These are phyloP conservation scores for Cryptus armator DNA, from an alignment of 2,888 invertebrate genomes.

Conservation along the genomic window DNA sequence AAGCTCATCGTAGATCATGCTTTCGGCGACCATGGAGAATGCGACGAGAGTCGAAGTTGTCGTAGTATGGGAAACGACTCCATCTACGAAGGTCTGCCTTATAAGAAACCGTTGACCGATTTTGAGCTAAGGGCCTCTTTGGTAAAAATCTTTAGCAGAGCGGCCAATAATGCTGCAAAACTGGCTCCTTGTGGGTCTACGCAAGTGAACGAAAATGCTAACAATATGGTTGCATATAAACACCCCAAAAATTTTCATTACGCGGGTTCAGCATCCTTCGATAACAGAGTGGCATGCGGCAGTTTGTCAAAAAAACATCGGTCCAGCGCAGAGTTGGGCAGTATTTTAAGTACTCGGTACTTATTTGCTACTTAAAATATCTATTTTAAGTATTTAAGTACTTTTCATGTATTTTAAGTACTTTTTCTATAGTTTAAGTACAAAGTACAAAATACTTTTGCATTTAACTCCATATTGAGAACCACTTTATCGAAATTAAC, in stretches of 20 bases:
- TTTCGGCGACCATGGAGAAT: slow-evolving; percentile 15
- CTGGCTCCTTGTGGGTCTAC: slow-evolving; percentile 56
- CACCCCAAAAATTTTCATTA: slow-evolving; percentile 53
- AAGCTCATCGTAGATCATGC: slow-evolving; percentile 11
- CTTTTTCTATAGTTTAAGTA: no score
- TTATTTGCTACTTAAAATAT: no score
- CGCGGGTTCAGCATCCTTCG: slow-evolving; percentile 43
- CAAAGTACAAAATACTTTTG: no score
- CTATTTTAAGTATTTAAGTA: no score
- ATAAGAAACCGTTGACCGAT: slow-evolving; percentile 28
- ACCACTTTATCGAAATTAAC: no score
- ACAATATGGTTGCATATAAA: slow-evolving; percentile 41
- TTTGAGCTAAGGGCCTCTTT: not conserved
- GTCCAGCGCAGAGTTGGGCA: no score
- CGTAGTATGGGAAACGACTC: not conserved
- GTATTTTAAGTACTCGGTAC: no score
- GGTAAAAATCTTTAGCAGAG: not conserved
- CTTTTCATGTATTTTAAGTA: no score
- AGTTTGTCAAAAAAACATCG: slow-evolving; percentile 56
- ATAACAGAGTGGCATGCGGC: slow-evolving; percentile 51
- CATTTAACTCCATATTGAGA: no score
- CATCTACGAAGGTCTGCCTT: not conserved
- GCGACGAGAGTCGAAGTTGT: slow-evolving; percentile 24
- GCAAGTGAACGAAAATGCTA: slow-evolving; percentile 53
- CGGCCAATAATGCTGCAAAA: slow-evolving; percentile 48